phyloP scores from a whole-genome alignment of 2,888 invertebrate genomes.

The Ormyrus nitidulus region DNA sequence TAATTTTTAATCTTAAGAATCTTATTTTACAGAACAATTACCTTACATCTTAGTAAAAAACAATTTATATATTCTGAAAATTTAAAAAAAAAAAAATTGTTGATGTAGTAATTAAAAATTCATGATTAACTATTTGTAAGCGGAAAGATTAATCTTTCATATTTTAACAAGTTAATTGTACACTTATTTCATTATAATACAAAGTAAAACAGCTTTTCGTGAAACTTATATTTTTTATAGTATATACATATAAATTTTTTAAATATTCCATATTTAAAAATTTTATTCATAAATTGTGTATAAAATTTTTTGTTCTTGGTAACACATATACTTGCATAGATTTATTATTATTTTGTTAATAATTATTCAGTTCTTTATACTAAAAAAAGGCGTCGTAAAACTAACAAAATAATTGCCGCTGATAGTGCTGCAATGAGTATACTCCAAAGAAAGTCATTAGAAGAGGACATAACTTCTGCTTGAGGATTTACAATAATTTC shows the following conservation, averaged over 20 bases:
- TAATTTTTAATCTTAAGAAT: neutral
- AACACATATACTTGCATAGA: constrained; percentile 58
- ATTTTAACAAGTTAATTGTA: neutral
- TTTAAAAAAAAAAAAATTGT: no score
- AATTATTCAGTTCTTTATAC: constrained; percentile 66
- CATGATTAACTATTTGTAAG: no score
- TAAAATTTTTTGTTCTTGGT: constrained; percentile 62
- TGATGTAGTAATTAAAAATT: no score
- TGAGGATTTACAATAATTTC: constrained; percentile 70
- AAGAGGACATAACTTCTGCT: constrained; percentile 70
- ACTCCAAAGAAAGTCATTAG: constrained; percentile 77
- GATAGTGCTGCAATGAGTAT: constrained; percentile 76
- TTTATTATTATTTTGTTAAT: constrained; percentile 23
- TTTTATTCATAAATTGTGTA: constrained; percentile 62
- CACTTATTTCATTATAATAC: constrained; percentile 17
- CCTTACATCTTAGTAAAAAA: neutral
- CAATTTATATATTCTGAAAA: neutral
- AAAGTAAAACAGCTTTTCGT: neutral
- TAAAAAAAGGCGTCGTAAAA: constrained; percentile 77
- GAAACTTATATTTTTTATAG: constrained; percentile 5
- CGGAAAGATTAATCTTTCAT: no score
- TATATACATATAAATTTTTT: constrained; percentile 37
- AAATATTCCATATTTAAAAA: constrained; percentile 59
- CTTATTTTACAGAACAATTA: no score
- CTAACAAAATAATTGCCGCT: constrained; percentile 75